Percentiles rank a stretch among this genome's conserved stretches.
Evolutionary conservation across 2,113 vertebrate species (phyloP).

Genomic region (Eretmochelys imbricata): DNA sequence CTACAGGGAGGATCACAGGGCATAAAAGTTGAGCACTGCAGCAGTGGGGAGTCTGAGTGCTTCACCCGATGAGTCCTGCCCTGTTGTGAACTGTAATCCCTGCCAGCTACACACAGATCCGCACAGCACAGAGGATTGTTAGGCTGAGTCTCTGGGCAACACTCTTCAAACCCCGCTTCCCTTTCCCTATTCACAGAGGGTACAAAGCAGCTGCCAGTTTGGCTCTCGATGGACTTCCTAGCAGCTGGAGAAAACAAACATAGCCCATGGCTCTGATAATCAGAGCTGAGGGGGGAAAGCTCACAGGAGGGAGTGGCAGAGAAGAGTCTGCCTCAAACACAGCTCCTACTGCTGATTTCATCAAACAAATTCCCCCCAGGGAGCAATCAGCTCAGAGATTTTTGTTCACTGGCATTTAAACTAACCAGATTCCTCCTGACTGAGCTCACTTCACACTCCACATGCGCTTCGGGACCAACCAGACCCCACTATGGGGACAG

Average conservation of each 20-base stretch:
- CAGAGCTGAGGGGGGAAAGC: background rate
- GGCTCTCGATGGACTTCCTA: background rate
- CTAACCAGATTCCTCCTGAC: background rate
- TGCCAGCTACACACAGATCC: background rate
- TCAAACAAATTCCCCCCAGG: background rate
- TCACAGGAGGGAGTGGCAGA: background rate
- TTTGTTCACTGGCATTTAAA: constrained; percentile 6
- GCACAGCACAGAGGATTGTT: background rate
- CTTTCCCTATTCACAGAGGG: background rate
- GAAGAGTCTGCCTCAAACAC: background rate
- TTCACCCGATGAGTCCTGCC: background rate
- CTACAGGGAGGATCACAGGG: background rate
- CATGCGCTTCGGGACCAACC: background rate
- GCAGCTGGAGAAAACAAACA: background rate
- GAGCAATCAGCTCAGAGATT: background rate
- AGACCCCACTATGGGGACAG: background rate
- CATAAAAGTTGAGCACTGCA: background rate
- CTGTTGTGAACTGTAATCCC: background rate
- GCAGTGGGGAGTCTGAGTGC: background rate
- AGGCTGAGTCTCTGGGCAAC: background rate
- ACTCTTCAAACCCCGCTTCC: background rate
- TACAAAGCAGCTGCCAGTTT: background rate
- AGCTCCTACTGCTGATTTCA: background rate
- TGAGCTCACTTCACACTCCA: background rate
- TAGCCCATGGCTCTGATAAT: background rate